phyloP scores from a whole-genome alignment of 2,888 invertebrate genomes.

The Cataglyphis rosenhaueri region DNA sequence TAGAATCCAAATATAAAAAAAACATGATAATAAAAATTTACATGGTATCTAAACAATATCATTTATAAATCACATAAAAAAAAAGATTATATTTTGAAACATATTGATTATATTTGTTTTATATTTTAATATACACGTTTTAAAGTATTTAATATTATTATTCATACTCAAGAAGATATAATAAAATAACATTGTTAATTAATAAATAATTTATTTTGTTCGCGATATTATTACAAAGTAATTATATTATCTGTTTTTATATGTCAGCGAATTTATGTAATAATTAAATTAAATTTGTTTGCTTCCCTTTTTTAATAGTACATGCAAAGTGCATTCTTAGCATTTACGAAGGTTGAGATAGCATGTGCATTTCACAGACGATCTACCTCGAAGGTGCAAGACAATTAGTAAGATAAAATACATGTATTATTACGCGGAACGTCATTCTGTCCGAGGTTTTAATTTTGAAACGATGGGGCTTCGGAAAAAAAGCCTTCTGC shows the following conservation, averaged over 20 bases:
- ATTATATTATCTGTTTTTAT: background rate
- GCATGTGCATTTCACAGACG: background rate
- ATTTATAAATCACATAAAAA: too few species aligned
- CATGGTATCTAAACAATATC: background rate
- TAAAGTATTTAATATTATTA: background rate
- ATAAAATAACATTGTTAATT: background rate
- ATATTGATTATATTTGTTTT: background rate
- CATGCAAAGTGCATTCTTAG: background rate
- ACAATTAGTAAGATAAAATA: conserved; percentile 49
- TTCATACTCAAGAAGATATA: background rate
- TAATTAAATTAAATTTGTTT: background rate
- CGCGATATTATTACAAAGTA: background rate
- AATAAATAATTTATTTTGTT: background rate
- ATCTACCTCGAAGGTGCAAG: conserved; percentile 34
- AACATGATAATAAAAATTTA: background rate
- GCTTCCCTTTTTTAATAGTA: background rate
- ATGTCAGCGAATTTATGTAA: background rate
- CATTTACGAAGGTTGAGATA: background rate
- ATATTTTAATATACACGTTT: background rate
- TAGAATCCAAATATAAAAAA: background rate
- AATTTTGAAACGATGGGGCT: conserved; percentile 53
- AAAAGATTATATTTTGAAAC: background rate
- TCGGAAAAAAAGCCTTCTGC: conserved; percentile 68
- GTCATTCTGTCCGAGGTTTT: conserved; percentile 51
- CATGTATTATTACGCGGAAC: conserved; percentile 56